phyloP scores from a whole-genome alignment of 2,888 invertebrate species.

The Frankliniella fusca region DNA sequence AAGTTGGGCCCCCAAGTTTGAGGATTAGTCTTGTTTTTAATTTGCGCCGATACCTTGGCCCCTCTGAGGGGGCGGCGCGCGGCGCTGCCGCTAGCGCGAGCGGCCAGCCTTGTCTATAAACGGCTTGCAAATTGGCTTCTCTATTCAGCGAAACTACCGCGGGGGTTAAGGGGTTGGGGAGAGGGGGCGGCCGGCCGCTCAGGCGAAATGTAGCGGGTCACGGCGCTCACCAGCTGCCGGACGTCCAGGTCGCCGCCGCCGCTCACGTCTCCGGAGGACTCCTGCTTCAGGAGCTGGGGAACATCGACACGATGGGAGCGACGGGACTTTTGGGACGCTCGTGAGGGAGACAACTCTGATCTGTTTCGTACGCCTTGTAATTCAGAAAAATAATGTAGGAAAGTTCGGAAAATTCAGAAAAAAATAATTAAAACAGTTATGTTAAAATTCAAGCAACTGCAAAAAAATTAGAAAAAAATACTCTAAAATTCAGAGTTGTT shows the following conservation, averaged over 20 bases:
- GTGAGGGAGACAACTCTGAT: no score
- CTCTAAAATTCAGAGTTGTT: no score
- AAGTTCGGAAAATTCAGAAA: no score
- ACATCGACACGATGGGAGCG: not conserved
- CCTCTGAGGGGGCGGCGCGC: not conserved
- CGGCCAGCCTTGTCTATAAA: not conserved
- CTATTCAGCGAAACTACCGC: not conserved
- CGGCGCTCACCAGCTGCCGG: not conserved
- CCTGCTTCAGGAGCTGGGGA: not conserved
- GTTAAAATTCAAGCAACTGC: no score
- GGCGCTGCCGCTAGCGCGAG: no score
- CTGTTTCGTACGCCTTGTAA: no score
- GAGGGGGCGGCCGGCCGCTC: not conserved
- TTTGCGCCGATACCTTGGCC: not conserved
- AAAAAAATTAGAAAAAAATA: no score
- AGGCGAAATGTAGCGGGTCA: not conserved
- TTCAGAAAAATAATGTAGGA: no score
- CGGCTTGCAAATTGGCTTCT: not conserved
- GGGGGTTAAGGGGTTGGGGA: no score
- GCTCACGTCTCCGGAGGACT: not conserved
- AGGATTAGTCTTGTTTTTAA: constrained; percentile 13
- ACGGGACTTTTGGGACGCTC: no score
- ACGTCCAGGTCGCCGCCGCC: constrained; percentile 13
- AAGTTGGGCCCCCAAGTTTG: not conserved
- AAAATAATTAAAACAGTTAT: no score